Conservation (phyloP, 1,140 invertebrate genomes). For the Drosophila sechellia region DNA sequence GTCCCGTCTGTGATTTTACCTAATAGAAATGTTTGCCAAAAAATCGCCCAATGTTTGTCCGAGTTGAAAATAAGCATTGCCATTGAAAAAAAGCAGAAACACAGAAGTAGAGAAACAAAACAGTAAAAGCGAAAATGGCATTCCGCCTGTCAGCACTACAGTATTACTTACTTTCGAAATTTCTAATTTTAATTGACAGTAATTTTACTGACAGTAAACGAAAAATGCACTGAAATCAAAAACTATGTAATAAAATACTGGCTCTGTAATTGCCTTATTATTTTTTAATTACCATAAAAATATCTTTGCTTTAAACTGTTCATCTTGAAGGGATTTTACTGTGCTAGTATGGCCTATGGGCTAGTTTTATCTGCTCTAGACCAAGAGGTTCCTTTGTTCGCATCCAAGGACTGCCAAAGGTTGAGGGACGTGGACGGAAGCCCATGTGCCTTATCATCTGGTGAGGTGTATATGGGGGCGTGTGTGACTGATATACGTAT, state of each 20-base stretch:
- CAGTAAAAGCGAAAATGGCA: conserved; percentile 25
- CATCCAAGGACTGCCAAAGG: conserved; percentile 29
- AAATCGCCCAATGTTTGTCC: conserved; percentile 34
- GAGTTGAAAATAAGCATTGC: too few relatives aligned
- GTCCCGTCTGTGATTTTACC: conserved; percentile 2
- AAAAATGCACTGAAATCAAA: too few relatives aligned
- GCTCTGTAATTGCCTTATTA: too few relatives aligned
- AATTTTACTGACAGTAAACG: too few relatives aligned
- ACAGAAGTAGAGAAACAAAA: conserved; percentile 1
- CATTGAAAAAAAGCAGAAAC: conserved; percentile 33
- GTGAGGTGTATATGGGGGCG: conserved; percentile 18
- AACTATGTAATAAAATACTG: too few relatives aligned
- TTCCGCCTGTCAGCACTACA: conserved; percentile 32
- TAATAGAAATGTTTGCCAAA: conserved; percentile 47
- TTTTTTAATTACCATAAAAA: too few relatives aligned
- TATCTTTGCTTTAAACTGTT: not conserved
- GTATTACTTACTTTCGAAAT: not conserved
- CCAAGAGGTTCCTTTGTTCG: conserved; percentile 26
- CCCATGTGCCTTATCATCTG: conserved; percentile 15
- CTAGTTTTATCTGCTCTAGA: conserved; percentile 16
- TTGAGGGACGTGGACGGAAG: conserved; percentile 12
- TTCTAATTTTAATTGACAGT: too few relatives aligned
- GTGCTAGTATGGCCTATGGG: not conserved
- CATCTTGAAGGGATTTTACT: not conserved
- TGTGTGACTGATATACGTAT: conserved; percentile 17